A percentile compares a stretch with the other conserved stretches of the same genome.
Evolutionary conservation across 2,888 invertebrate species (phyloP).

Genomic region (Meiosimyza decipiens): DNA sequence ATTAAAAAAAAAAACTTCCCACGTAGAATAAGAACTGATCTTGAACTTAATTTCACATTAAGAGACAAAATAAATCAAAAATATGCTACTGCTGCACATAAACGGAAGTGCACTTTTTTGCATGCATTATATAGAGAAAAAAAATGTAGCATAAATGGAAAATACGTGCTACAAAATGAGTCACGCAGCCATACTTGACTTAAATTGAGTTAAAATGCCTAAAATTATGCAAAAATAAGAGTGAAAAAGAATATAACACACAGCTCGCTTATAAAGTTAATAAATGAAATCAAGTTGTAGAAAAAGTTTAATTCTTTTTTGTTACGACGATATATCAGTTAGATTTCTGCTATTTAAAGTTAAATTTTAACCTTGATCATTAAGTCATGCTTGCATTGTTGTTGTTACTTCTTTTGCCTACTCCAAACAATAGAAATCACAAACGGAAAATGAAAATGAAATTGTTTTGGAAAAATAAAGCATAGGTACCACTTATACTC

Average conservation of each 20-base stretch:
- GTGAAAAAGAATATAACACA: neutral
- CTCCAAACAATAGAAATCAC: constrained; percentile 1
- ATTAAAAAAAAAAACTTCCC: no score
- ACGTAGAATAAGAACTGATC: neutral
- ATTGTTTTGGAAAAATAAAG: constrained; percentile 11
- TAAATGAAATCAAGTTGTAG: neutral
- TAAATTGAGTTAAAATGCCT: neutral
- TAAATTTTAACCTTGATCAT: constrained; percentile 16
- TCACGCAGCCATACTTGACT: neutral
- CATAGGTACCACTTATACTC: neutral
- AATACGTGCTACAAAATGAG: no score
- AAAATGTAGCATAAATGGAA: neutral
- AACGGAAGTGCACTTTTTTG: constrained; percentile 1
- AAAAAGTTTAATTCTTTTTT: no score
- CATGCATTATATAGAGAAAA: neutral
- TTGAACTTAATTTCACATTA: neutral
- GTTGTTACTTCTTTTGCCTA: no score
- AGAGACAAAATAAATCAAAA: neutral
- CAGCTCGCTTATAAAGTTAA: constrained; percentile 7
- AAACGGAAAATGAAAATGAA: constrained; percentile 12
- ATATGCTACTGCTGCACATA: neutral
- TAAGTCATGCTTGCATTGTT: constrained; percentile 3
- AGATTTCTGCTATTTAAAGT: neutral
- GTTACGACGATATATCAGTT: neutral
- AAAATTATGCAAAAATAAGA: constrained; percentile 16